Conservation (phyloP, 2,797 vertebrate genomes). For the Selene dorsalis region DNA sequence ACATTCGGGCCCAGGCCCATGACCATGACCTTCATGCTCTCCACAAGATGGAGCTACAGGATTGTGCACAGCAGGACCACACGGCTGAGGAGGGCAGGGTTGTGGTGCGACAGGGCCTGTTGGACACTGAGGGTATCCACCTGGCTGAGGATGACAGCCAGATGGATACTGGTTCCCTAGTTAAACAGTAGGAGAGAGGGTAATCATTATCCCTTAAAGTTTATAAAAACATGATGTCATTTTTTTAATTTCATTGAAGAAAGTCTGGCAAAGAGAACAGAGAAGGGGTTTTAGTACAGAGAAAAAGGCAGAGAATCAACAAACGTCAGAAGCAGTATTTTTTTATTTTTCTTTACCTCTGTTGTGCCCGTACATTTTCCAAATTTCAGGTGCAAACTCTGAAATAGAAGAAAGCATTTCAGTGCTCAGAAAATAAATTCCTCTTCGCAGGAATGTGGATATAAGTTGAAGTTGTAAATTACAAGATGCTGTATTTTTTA, state of each 20-base stretch:
- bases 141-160: slow-evolving; percentile 17
- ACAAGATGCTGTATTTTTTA: background rate
- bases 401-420: slow-evolving; percentile 3
- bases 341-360: slow-evolving; percentile 57
- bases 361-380: slow-evolving; percentile 50
- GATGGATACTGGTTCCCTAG: slow-evolving; percentile 36
- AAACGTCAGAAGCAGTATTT: background rate
- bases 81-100: slow-evolving; percentile 32
- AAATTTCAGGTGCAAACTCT: slow-evolving; percentile 26
- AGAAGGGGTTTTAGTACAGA: too few species aligned
- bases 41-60: slow-evolving; percentile 23
- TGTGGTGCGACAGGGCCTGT: background rate
- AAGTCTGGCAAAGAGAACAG: background rate
- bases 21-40: slow-evolving; percentile 2
- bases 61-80: background rate
- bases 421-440: background rate
- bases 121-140: slow-evolving; percentile 18
- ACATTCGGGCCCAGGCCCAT: background rate
- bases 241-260: background rate
- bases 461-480: background rate
- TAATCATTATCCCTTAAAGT: background rate
- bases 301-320: background rate
- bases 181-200: background rate
- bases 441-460: background rate
- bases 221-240: background rate